phyloP scores from a whole-genome alignment of 1,140 invertebrate species.

The Drosophila auraria region DNA sequence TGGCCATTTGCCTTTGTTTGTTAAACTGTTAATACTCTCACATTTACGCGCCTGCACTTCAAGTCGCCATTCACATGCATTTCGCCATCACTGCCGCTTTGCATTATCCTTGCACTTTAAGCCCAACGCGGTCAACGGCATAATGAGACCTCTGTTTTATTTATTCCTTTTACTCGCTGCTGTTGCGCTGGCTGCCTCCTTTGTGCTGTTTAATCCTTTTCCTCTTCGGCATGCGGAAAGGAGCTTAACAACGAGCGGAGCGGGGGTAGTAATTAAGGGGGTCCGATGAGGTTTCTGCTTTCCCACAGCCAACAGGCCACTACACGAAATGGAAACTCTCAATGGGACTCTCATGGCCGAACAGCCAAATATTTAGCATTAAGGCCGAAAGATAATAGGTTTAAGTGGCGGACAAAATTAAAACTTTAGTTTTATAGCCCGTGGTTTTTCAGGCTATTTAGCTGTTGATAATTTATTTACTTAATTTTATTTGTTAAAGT shows the following conservation, averaged over 20 bases:
- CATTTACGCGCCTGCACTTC: conserved; percentile 42
- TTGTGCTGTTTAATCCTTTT: conserved; percentile 61
- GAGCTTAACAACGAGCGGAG: conserved; percentile 6
- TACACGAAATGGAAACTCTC: conserved; percentile 29
- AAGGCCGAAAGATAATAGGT: conserved; percentile 10
- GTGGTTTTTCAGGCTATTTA: too few species aligned
- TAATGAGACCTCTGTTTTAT: conserved; percentile 54
- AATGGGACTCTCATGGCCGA: conserved; percentile 5
- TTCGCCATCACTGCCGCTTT: conserved; percentile 31
- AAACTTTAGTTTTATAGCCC: neutral
- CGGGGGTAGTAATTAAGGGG: conserved; percentile 9
- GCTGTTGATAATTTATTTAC: neutral
- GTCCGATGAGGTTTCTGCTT: conserved; percentile 12
- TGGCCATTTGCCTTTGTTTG: conserved; percentile 41
- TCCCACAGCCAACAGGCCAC: neutral
- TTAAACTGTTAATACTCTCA: conserved; percentile 52
- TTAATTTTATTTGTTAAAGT: too few species aligned
- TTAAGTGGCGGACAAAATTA: neutral
- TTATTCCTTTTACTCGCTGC: conserved; percentile 46
- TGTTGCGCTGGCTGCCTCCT: conserved; percentile 32
- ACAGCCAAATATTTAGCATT: conserved; percentile 3
- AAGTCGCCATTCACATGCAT: conserved; percentile 24
- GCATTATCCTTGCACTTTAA: conserved; percentile 50
- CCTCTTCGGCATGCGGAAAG: conserved; percentile 20
- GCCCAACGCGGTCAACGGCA: conserved; percentile 47